Base-by-base conservation (phyloP, 2,113 vertebrate species). In the Limanda limanda region DNA sequence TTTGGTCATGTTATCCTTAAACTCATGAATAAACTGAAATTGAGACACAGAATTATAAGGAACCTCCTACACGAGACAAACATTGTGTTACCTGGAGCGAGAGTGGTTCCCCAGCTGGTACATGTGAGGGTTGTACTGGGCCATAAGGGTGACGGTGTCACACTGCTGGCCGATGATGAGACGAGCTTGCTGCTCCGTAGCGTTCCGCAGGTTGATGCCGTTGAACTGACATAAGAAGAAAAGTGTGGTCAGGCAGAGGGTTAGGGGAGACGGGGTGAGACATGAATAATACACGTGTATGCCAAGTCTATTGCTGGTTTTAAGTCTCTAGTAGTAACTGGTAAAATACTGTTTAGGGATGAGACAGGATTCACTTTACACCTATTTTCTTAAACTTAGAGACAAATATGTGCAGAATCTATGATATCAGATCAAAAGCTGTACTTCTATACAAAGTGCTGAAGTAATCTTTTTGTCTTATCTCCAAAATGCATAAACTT, bases 111-210 rank as follows among this genome's bases (percentile, higher is more conserved):
- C 96, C 69, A 97, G 96, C 90, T 99, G 98, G 92, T 97, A 97
- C 96, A 99, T 98, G 86, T 99, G 97, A 0, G 97, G 97, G 92
- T 99, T 98, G 92, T 99, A 99, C 93, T 99, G 98, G 78, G 98
- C 97, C 95, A 99, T 95, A 78, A 99, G 97, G 66, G 97, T 99
- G 93, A 99, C 95, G 85, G 96, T 97, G 84, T 99, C 97, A 0
- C 97, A 98, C 90, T 98, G 97, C 91, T 99, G 98, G 20, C 97
- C 98, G 1, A 99, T 99, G 93, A 99, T 98, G 45, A 99, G 94
- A 1, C 97, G 95, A 15, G 98, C 98, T 72, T 99, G 98, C 78
- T 99, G 98, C 91, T 99, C 98, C 0, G 97, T 99, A 14, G 98
- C 98, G 7, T 97, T 99, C 56, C 98, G 94, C 86, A 99, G 86